phyloP scores from a whole-genome alignment of 2,113 vertebrate genomes.

The Microcebus griseorufus region DNA sequence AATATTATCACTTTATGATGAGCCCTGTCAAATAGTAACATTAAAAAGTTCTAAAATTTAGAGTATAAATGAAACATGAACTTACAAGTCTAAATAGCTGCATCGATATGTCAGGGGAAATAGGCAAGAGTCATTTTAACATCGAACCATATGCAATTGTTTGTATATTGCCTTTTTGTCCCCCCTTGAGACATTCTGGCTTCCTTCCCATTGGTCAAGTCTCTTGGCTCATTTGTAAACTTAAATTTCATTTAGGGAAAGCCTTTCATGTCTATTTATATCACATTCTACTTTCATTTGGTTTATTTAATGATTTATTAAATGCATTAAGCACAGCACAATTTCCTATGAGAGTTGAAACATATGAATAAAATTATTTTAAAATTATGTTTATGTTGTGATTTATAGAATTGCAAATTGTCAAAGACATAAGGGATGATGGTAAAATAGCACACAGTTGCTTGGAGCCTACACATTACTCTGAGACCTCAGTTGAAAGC shows the following conservation, averaged over 20 bases:
- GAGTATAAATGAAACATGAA: slow-evolving; percentile 9
- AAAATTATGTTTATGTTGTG: slow-evolving; percentile 73
- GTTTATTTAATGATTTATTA: slow-evolving; percentile 76
- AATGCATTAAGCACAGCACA: slow-evolving; percentile 57
- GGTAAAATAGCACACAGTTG: slow-evolving; percentile 39
- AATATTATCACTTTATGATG: neutral
- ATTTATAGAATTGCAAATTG: slow-evolving; percentile 78
- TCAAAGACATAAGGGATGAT: slow-evolving; percentile 61
- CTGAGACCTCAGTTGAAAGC: slow-evolving; percentile 40
- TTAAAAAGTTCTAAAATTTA: slow-evolving; percentile 5
- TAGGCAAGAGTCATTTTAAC: neutral
- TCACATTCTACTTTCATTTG: slow-evolving; percentile 60
- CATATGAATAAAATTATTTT: slow-evolving; percentile 73
- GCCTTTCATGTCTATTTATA: slow-evolving; percentile 69
- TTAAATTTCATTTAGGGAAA: slow-evolving; percentile 66
- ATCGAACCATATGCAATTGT: neutral
- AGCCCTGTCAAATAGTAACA: neutral
- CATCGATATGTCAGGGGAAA: neutral
- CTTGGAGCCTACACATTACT: slow-evolving; percentile 42
- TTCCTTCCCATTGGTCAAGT: slow-evolving; percentile 48
- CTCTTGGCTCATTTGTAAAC: slow-evolving; percentile 62
- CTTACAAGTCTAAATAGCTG: neutral
- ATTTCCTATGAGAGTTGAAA: slow-evolving; percentile 65
- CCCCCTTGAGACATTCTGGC: neutral
- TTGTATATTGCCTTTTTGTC: neutral